Evolutionary conservation across 2,113 vertebrate genomes (phyloP).

Genomic region (Callipepla squamata): DNA sequence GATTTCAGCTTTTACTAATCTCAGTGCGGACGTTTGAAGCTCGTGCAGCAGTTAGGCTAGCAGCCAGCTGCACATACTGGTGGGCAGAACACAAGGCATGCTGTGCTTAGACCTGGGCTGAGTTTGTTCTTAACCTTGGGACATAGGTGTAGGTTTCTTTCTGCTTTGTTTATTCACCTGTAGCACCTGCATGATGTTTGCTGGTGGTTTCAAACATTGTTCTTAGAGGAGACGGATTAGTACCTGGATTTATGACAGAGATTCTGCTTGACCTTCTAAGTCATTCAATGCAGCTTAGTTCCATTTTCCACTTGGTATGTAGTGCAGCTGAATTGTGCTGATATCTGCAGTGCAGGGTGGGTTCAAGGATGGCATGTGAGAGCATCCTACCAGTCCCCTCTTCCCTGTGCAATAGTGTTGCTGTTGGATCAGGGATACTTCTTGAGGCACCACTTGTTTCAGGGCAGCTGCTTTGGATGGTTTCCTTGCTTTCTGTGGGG

Average conservation of each 20-base stretch:
- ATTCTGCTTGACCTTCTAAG: neutral
- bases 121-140: neutral
- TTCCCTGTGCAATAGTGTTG: neutral
- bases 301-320: neutral
- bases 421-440: neutral
- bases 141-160: neutral
- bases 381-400: neutral
- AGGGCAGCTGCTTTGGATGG: neutral
- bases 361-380: fast-evolving
- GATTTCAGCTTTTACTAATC: neutral
- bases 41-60: neutral
- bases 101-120: neutral
- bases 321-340: neutral
- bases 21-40: neutral
- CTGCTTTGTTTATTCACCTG: neutral
- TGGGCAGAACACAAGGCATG: neutral
- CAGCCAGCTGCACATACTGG: neutral
- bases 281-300: neutral
- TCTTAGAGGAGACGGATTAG: neutral
- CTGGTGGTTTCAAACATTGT: neutral
- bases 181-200: neutral
- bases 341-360: neutral
- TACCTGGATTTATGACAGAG: neutral
- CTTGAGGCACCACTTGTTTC: neutral
- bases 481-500: neutral